phyloP scores from a whole-genome alignment of 2,113 vertebrate species.

The Elephas maximus region DNA sequence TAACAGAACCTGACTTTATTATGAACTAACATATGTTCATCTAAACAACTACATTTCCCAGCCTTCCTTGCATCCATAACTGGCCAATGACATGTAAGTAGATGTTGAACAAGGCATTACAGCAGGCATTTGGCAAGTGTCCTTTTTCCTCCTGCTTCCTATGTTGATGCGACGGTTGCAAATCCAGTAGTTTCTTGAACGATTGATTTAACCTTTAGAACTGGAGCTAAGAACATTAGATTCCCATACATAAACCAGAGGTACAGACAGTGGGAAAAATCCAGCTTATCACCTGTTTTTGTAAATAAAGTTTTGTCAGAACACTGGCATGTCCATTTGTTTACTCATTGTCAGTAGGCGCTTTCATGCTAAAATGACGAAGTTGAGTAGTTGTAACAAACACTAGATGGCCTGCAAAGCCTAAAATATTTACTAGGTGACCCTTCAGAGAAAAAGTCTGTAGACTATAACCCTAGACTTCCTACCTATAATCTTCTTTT shows the following conservation, averaged over 20 bases:
- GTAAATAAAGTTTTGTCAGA: not conserved
- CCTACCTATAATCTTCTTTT: not conserved
- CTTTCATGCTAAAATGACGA: not conserved
- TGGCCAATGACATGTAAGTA: not conserved
- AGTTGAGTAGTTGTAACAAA: not conserved
- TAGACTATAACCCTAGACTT: not conserved
- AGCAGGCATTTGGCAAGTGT: not conserved
- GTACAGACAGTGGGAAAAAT: not conserved
- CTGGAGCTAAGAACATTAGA: not conserved
- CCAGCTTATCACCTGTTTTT: not conserved
- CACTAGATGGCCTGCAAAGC: not conserved
- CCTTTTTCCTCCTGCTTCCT: not conserved
- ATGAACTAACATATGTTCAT: not conserved
- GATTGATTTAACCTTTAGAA: not conserved
- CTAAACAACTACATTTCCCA: not conserved
- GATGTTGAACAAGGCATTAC: not conserved
- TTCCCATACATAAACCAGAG: not conserved
- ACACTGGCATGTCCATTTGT: not conserved
- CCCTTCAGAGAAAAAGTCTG: too few relatives aligned
- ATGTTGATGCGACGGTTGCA: not conserved
- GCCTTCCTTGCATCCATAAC: not conserved
- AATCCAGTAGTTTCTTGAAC: not conserved
- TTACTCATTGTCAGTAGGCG: not conserved
- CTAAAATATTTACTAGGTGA: too few relatives aligned
- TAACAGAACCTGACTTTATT: not conserved